phyloP scores from a whole-genome alignment of 2,888 invertebrate species.

The Hybos culiciformis region DNA sequence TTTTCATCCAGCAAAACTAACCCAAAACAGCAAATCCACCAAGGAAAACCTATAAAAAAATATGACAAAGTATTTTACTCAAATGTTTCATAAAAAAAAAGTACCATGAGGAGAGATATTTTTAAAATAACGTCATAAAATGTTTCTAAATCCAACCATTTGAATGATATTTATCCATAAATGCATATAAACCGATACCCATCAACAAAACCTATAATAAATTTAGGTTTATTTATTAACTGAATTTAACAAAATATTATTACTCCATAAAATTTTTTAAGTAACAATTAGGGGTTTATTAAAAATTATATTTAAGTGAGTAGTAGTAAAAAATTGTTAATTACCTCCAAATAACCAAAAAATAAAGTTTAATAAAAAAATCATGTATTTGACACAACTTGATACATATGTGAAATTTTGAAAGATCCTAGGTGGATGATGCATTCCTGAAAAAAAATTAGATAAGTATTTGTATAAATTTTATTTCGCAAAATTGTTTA shows the following conservation, averaged over 20 bases:
- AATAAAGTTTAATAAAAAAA: constrained; percentile 34
- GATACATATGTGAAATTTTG: constrained; percentile 35
- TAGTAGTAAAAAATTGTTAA: too few relatives aligned
- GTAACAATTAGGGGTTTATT: too few relatives aligned
- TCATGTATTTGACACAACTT: constrained; percentile 35
- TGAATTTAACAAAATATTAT: too few relatives aligned
- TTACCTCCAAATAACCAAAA: constrained; percentile 77
- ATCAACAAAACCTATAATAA: too few relatives aligned
- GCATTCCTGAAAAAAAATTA: constrained; percentile 22
- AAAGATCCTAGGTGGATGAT: constrained; percentile 27
- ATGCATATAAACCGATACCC: constrained; percentile 80
- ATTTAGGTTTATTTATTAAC: too few relatives aligned
- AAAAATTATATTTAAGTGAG: too few relatives aligned
- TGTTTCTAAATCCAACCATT: constrained; percentile 67
- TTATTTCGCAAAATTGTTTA: too few relatives aligned
- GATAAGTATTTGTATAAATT: too few relatives aligned
- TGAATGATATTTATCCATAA: constrained; percentile 84
- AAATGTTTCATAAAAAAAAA: too few relatives aligned
- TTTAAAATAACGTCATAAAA: constrained; percentile 83
- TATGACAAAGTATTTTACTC: too few relatives aligned
- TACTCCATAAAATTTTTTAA: too few relatives aligned
- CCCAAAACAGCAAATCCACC: constrained; percentile 39
- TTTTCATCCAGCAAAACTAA: constrained; percentile 94
- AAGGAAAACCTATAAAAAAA: too few relatives aligned
- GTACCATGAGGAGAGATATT: constrained; percentile 79